Percentiles rank a stretch among this genome's conserved stretches.
phyloP scores from a whole-genome alignment of 2,888 invertebrate genomes.

The Platerodrilus igneus region DNA sequence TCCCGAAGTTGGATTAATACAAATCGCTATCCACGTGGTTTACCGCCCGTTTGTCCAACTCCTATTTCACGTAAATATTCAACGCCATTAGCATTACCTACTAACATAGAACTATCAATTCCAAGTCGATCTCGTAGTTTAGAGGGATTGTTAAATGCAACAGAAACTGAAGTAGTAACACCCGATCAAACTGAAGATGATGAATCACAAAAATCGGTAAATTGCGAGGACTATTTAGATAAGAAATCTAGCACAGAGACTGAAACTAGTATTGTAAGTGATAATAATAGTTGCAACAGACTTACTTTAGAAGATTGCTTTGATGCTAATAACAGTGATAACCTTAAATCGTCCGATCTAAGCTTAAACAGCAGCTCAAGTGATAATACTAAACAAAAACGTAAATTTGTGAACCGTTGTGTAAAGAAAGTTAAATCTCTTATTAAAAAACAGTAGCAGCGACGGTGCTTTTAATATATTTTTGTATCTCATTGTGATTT shows the following conservation, averaged over 20 bases:
- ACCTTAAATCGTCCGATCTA: constrained; percentile 53
- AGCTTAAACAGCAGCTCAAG: constrained; percentile 55
- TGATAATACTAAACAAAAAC: constrained; percentile 62
- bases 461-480: constrained; percentile 21
- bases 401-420: constrained; percentile 81
- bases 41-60: constrained; percentile 45
- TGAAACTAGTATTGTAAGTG: constrained; percentile 33
- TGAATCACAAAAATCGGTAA: constrained; percentile 34
- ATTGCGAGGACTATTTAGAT: constrained; percentile 40
- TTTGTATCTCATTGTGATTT: constrained; percentile 18
- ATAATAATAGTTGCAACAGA: constrained; percentile 30
- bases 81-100: constrained; percentile 41
- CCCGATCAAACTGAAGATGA: constrained; percentile 41
- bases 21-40: constrained; percentile 36
- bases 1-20: constrained; percentile 56
- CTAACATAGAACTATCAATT: constrained; percentile 29
- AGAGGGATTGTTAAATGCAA: constrained; percentile 56
- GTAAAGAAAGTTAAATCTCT: constrained; percentile 78
- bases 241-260: constrained; percentile 29
- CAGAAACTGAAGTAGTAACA: constrained; percentile 27
- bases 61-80: constrained; percentile 45
- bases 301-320: constrained; percentile 31
- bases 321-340: constrained; percentile 35
- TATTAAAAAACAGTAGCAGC: constrained; percentile 46
- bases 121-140: constrained; percentile 59